phyloP scores from a whole-genome alignment of 37 sponge, comb jelly and placozoan species.

The Petrosia ficiformis region DNA sequence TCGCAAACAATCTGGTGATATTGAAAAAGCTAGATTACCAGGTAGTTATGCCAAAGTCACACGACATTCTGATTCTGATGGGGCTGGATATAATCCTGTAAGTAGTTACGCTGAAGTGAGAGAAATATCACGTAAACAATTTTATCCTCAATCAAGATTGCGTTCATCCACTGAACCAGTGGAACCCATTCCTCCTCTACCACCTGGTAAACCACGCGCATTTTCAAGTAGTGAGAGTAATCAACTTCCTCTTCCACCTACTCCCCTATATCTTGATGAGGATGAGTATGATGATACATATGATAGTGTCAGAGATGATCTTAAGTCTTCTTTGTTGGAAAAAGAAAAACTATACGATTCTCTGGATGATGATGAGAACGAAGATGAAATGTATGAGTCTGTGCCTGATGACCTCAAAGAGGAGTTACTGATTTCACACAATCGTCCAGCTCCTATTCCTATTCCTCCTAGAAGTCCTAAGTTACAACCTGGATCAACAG shows the following conservation, averaged over 20 bases:
- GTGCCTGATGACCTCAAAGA: conserved; percentile 44
- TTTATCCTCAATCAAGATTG: neutral
- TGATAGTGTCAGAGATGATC: conserved; percentile 38
- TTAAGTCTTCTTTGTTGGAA: neutral
- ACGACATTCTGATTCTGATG: neutral
- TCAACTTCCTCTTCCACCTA: conserved; percentile 32
- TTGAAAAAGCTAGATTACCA: conserved; percentile 2
- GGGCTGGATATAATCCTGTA: conserved; percentile 1
- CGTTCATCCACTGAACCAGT: conserved; percentile 42
- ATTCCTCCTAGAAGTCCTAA: conserved; percentile 9
- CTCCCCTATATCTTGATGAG: conserved; percentile 1
- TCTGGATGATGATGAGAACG: conserved; percentile 22
- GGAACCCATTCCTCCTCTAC: conserved; percentile 7
- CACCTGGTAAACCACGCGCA: neutral
- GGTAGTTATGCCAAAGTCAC: conserved; percentile 28
- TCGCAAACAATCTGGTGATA: neutral
- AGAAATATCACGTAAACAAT: neutral
- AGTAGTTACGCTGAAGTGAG: conserved; percentile 35
- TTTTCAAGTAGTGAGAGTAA: conserved; percentile 6
- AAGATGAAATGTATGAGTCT: conserved; percentile 64
- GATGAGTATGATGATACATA: conserved; percentile 15
- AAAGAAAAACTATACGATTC: conserved; percentile 43
- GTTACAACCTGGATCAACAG: neutral
- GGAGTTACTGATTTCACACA: neutral
- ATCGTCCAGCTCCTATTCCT: neutral